Evolutionary conservation across 2,888 invertebrate genomes (phyloP).

Genomic region (Caenorhabditis sulstoni): DNA sequence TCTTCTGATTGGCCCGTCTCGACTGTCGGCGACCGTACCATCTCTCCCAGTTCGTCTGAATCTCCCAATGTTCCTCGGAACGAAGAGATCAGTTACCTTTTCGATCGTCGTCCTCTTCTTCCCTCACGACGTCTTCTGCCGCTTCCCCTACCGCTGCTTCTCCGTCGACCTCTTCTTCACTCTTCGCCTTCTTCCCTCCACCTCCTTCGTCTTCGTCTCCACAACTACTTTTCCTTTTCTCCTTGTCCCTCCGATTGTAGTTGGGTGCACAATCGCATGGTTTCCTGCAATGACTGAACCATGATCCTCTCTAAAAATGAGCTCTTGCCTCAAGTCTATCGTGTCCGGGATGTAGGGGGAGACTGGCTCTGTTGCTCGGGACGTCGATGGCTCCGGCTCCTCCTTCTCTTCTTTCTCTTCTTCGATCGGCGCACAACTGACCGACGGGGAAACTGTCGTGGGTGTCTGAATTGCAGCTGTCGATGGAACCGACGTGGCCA

Average conservation of each 20-base stretch:
- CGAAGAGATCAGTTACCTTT: constrained; percentile 3
- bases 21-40: constrained; percentile 48
- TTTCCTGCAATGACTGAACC: constrained; percentile 32
- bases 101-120: constrained; percentile 15
- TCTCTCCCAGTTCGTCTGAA: constrained; percentile 37
- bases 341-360: constrained; percentile 47
- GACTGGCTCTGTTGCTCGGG: constrained; percentile 22
- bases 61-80: no score
- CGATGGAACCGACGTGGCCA: constrained; percentile 57
- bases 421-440: constrained; percentile 57
- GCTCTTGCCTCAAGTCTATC: constrained; percentile 48
- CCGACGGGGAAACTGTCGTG: constrained; percentile 54
- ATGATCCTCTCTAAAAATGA: neutral
- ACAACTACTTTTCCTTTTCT: constrained; percentile 41
- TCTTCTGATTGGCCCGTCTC: constrained; percentile 50
- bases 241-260: constrained; percentile 57
- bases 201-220: constrained; percentile 24
- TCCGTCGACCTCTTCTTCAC: constrained; percentile 16
- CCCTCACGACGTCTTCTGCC: constrained; percentile 12
- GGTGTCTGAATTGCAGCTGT: constrained; percentile 57
- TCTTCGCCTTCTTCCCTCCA: constrained; percentile 17
- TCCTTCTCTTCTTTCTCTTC: constrained; percentile 35
- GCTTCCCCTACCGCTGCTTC: constrained; percentile 8
- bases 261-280: constrained; percentile 63
- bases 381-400: constrained; percentile 53